phyloP scores from a whole-genome alignment of 2,113 vertebrate species.

The Vicugna pacos region DNA sequence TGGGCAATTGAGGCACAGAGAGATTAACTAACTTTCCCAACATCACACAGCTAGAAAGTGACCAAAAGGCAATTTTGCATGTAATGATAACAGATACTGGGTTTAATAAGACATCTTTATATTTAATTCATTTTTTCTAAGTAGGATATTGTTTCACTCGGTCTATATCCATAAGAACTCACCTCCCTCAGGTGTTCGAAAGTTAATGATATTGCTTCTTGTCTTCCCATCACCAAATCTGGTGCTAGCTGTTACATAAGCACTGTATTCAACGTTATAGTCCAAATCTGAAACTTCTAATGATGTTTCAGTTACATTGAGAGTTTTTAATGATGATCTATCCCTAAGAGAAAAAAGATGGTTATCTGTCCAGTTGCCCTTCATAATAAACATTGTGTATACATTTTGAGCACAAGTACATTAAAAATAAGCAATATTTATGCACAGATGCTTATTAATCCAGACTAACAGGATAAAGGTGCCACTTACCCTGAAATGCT shows the following conservation, averaged over 20 bases:
- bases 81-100: not conserved
- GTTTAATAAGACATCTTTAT: not conserved
- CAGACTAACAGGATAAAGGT: not conserved
- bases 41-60: not conserved
- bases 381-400: conserved; percentile 34
- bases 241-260: conserved; percentile 94
- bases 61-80: not conserved
- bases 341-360: conserved; percentile 83
- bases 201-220: conserved; percentile 90
- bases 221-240: conserved; percentile 93
- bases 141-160: not conserved
- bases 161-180: conserved; percentile 46
- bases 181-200: conserved; percentile 94
- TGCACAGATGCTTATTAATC: not conserved
- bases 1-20: not conserved
- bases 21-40: not conserved
- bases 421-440: not conserved
- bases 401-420: not conserved
- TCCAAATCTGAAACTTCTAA: conserved; percentile 91
- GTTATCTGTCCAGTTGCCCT: not conserved
- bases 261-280: conserved; percentile 90
- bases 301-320: conserved; percentile 87
- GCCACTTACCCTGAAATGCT: not conserved
- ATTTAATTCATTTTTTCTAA: not conserved
- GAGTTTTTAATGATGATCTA: conserved; percentile 87